A percentile compares a stretch with the other conserved stretches of the same genome.
Conservation (phyloP, 2,888 invertebrate genomes). For the Iphiclides podalirius region DNA sequence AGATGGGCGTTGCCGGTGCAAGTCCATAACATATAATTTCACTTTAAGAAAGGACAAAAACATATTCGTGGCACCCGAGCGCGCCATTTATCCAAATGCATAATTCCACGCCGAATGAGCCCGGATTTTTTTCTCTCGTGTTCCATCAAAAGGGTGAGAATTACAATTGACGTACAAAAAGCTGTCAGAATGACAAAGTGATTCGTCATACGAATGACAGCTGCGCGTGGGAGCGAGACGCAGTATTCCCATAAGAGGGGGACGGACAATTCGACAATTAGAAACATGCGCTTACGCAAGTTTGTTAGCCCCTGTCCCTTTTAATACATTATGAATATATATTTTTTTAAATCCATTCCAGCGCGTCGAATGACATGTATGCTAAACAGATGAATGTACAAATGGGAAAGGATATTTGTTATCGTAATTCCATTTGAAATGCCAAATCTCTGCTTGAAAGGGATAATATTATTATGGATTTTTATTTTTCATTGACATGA, state of each 20-base stretch:
- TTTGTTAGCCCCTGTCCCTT: conserved; percentile 4
- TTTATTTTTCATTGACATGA: neutral
- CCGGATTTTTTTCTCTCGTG: conserved; percentile 24
- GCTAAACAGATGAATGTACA: conserved; percentile 13
- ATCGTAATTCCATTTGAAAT: conserved; percentile 2
- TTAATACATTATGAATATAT: conserved; percentile 6
- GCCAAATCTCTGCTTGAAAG: neutral
- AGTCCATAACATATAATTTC: conserved; percentile 7
- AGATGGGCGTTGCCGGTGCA: neutral
- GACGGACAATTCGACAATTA: conserved; percentile 47
- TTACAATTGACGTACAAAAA: conserved; percentile 62
- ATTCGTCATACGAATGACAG: conserved; percentile 75
- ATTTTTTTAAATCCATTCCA: conserved; percentile 11
- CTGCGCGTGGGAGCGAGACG: conserved; percentile 51
- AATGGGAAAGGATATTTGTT: conserved; percentile 14
- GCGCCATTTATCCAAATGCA: conserved; percentile 12
- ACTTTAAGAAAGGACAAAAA: conserved; percentile 7
- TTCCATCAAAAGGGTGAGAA: conserved; percentile 66
- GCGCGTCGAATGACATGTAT: conserved; percentile 15
- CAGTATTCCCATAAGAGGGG: conserved; percentile 22
- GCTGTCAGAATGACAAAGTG: conserved; percentile 75
- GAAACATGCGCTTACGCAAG: conserved; percentile 23
- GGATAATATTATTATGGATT: neutral
- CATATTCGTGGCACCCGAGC: neutral
- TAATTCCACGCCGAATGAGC: conserved; percentile 19